Percentiles rank a stretch among this genome's conserved stretches.
Evolutionary conservation across 2,113 vertebrate genomes (phyloP).

Genomic region (Calidris pygmaea): DNA sequence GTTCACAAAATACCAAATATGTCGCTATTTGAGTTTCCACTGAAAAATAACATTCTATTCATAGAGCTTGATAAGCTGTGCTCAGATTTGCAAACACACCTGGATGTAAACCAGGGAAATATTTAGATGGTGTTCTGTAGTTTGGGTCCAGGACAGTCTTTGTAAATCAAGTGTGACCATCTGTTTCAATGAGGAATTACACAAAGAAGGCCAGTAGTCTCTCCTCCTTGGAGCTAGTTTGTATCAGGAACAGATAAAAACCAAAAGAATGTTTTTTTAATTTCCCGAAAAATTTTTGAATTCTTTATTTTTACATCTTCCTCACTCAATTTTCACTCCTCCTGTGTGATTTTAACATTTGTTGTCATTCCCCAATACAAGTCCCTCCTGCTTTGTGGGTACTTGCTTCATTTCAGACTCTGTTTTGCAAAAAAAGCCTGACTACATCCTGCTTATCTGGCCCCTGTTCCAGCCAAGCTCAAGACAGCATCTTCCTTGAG

Average conservation of each 20-base stretch:
- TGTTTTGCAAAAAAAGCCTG: background rate
- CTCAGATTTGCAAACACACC: background rate
- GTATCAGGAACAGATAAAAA: background rate
- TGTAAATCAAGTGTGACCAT: background rate
- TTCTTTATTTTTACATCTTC: background rate
- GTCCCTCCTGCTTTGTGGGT: background rate
- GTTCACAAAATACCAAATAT: background rate
- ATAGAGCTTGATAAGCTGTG: background rate
- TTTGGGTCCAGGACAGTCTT: background rate
- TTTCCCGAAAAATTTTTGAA: background rate
- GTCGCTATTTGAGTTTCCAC: background rate
- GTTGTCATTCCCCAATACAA: background rate
- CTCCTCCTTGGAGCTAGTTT: background rate
- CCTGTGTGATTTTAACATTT: background rate
- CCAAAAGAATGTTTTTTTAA: background rate
- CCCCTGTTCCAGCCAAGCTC: background rate
- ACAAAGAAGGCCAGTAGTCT: background rate
- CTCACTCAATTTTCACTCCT: background rate
- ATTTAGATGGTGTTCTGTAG: background rate
- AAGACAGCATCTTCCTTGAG: background rate
- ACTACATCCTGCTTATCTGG: background rate
- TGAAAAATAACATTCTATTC: background rate
- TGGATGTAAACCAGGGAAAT: background rate
- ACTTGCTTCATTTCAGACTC: background rate
- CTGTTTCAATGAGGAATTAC: background rate